These are phyloP conservation scores for Eupeodes latifasciatus DNA, from an alignment of 2,888 invertebrate species.

Conservation along the genomic window DNA sequence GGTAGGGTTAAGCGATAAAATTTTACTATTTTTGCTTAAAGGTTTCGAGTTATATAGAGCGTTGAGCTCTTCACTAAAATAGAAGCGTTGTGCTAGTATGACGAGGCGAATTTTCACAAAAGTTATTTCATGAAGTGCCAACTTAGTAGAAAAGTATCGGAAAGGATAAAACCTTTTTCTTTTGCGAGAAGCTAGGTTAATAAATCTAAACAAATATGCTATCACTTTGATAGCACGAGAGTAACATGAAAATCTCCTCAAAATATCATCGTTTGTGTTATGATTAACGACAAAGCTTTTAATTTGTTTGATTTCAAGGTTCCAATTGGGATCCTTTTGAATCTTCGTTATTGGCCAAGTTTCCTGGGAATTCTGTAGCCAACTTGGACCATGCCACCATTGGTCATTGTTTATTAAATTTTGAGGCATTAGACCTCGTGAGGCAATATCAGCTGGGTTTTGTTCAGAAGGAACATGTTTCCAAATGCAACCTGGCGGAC, in stretches of 20 bases:
- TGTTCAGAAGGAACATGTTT: conserved; percentile 41
- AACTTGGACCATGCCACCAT: conserved; percentile 28
- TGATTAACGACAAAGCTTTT: not conserved
- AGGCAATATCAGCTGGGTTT: conserved; percentile 64
- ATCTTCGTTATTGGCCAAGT: not conserved
- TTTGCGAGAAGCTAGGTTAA: too few relatives aligned
- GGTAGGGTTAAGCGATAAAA: not conserved
- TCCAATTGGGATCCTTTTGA: not conserved
- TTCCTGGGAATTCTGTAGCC: not conserved
- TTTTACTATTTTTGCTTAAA: not conserved
- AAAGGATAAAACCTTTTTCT: too few relatives aligned
- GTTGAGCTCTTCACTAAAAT: conserved; percentile 15
- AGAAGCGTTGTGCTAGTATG: not conserved
- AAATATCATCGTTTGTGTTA: not conserved
- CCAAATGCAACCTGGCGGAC: conserved; percentile 41
- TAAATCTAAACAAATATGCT: too few relatives aligned
- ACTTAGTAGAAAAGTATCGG: too few relatives aligned
- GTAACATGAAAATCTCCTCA: too few relatives aligned
- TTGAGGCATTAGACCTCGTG: conserved; percentile 24
- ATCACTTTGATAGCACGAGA: too few relatives aligned
- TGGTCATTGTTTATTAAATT: not conserved
- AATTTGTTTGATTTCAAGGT: not conserved
- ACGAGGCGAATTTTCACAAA: not conserved
- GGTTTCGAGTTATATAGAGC: not conserved
- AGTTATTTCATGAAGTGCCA: too few relatives aligned